Base-by-base conservation (phyloP, 2,113 vertebrate genomes). In the Zosterops pallidus region DNA sequence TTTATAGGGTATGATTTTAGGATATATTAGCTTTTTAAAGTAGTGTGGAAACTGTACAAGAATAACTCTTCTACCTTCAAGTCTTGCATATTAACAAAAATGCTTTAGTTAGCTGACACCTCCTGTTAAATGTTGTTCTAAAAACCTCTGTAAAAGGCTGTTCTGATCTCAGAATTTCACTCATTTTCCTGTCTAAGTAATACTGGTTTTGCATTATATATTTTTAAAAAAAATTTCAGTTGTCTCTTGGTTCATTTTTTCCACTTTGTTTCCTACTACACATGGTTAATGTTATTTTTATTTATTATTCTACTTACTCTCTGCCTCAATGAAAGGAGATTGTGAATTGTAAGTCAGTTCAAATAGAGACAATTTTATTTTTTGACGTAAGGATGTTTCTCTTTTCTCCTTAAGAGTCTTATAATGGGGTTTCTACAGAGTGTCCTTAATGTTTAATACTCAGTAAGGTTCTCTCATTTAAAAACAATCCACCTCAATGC, bases 1-100 rank as follows among this genome's bases (percentile, higher is more conserved):
- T 26, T 84, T 94, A 63, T 75, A 76, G 62, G 37, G 47, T 78
- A 39, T 89, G 75, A 83, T 91, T 81, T 94, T 90, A 80, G 88
- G 37, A 44, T 91, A 19, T 89, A 42, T 56, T 71, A 75, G n/a
- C 70, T 91, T 85, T 71, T 64, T 60, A 31, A 52, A 85, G 60
- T 35, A 39, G 50, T 71, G 8, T 77, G 79, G 33, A 81, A 93
- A 53, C 53, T 2, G 3, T 92, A 44, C 24, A 50, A 35, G 47
- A 78, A 21, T 41, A n/a, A 60, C 23, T 78, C 6, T 4, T 2
- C 39, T 50, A 12, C 39, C 19, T 18, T 64, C 12, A 42, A 53
- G 49, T 50, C 25, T 87, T 2, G 4, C 6, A 5, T 69, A 13
- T 50, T 72, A 74, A 55, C 24, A 78, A 41, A 86, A 84, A 47